Percentiles rank a stretch among this genome's conserved stretches.
These are phyloP conservation scores for Connochaetes taurinus DNA, from an alignment of 2,113 vertebrate genomes.

Conservation along the genomic window DNA sequence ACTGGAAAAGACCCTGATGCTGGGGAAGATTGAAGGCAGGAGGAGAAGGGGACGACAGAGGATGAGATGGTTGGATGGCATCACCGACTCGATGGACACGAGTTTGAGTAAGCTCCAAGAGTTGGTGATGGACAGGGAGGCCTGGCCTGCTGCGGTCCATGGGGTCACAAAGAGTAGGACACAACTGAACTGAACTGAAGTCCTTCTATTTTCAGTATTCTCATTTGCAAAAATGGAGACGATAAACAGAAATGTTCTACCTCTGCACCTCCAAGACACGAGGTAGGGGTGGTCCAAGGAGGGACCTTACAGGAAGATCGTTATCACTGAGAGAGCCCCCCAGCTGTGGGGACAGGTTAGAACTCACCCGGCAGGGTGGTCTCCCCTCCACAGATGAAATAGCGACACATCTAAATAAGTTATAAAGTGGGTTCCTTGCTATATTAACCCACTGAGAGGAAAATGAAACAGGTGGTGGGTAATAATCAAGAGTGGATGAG, in stretches of 20 bases:
- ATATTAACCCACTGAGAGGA: not conserved
- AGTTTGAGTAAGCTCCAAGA: not conserved
- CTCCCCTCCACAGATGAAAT: not conserved
- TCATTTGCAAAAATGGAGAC: not conserved
- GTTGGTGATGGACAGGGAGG: not conserved
- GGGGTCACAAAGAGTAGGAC: not conserved
- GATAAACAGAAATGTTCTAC: not conserved
- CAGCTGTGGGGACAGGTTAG: not conserved
- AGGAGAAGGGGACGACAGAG: not conserved
- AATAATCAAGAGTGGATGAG: not conserved
- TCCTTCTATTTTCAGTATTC: not conserved
- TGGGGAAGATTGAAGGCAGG: not conserved
- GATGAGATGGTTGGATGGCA: not conserved
- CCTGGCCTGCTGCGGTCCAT: rapidly evolving
- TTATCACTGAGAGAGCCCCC: rapidly evolving
- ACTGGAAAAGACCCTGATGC: not conserved
- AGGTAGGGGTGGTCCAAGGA: not conserved
- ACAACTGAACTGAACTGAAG: not conserved
- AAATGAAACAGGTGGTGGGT: not conserved
- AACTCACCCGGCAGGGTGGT: not conserved
- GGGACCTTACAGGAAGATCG: not conserved
- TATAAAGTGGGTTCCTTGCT: not conserved
- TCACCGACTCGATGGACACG: not conserved
- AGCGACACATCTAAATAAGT: not conserved
- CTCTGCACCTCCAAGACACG: not conserved